A percentile compares a stretch with the other conserved stretches of the same genome.
Evolutionary conservation across 2,113 vertebrate species (phyloP).

Genomic region (Peromyscus maniculatus): DNA sequence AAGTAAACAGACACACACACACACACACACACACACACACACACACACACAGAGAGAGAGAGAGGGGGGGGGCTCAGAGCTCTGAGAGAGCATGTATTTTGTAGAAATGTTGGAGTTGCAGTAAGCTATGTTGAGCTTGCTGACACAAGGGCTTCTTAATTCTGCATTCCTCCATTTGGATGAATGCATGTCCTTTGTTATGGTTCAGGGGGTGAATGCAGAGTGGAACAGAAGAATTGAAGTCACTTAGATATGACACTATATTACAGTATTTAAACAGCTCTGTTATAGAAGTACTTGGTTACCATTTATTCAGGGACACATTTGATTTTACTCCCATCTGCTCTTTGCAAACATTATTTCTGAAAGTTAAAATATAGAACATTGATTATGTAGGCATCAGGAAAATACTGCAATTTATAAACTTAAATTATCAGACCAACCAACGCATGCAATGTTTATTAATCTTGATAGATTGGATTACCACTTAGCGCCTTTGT

Average conservation of each 20-base stretch:
- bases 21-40: neutral
- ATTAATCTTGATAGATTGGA: too few species aligned
- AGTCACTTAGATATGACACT: neutral
- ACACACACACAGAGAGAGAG: too few species aligned
- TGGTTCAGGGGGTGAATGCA: neutral
- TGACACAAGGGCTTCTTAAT: neutral
- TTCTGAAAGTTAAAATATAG: neutral
- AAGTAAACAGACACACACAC: neutral
- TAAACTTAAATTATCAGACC: conserved; percentile 41
- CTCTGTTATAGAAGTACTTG: conserved; percentile 42
- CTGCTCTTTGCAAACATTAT: conserved; percentile 44
- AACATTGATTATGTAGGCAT: conserved; percentile 20
- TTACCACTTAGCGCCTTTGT: conserved; percentile 4
- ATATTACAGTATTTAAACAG: conserved; percentile 38
- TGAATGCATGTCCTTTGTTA: conserved; percentile 26
- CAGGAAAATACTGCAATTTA: conserved; percentile 27
- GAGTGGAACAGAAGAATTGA: neutral
- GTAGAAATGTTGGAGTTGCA: neutral
- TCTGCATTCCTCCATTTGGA: neutral
- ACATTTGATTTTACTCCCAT: conserved; percentile 65
- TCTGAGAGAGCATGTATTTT: neutral
- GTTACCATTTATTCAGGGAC: conserved; percentile 60
- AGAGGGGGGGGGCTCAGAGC: neutral
- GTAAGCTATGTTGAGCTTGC: neutral
- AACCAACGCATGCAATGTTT: too few species aligned